phyloP scores from a whole-genome alignment of 2,888 invertebrate genomes.

The Pasiphila rectangulata region DNA sequence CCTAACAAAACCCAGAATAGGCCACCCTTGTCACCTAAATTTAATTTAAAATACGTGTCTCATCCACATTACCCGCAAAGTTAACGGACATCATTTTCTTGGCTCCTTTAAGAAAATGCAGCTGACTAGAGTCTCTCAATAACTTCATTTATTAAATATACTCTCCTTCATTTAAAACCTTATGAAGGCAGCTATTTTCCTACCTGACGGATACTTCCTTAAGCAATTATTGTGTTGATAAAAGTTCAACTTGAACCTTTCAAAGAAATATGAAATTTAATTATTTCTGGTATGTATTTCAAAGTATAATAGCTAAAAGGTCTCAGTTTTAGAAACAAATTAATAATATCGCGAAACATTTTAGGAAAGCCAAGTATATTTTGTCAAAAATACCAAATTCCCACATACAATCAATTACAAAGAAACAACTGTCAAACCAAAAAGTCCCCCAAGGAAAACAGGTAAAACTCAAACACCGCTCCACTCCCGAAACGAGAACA shows the following conservation, averaged over 20 bases:
- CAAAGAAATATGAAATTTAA: too few relatives aligned
- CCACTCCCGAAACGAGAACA: constrained; percentile 55
- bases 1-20: too few relatives aligned
- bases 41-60: constrained; percentile 5
- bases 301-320: too few relatives aligned
- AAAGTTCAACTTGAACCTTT: too few relatives aligned
- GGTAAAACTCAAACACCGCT: constrained; percentile 73
- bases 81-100: constrained; percentile 75
- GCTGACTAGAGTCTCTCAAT: constrained; percentile 70
- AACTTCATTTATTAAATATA: constrained; percentile 71
- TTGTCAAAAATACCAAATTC: constrained; percentile 35
- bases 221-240: constrained; percentile 45
- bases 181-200: constrained; percentile 28
- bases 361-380: background rate
- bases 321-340: too few relatives aligned
- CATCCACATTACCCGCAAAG: constrained; percentile 44
- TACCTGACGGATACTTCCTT: constrained; percentile 49
- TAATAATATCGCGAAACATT: too few relatives aligned
- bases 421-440: constrained; percentile 64
- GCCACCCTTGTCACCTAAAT: too few relatives aligned
- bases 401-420: constrained; percentile 73
- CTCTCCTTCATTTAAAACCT: constrained; percentile 72
- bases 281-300: too few relatives aligned
- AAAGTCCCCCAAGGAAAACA: constrained; percentile 59
- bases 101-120: constrained; percentile 79